phyloP scores from a whole-genome alignment of 2,113 vertebrate species.

The Coracopsis vasa region DNA sequence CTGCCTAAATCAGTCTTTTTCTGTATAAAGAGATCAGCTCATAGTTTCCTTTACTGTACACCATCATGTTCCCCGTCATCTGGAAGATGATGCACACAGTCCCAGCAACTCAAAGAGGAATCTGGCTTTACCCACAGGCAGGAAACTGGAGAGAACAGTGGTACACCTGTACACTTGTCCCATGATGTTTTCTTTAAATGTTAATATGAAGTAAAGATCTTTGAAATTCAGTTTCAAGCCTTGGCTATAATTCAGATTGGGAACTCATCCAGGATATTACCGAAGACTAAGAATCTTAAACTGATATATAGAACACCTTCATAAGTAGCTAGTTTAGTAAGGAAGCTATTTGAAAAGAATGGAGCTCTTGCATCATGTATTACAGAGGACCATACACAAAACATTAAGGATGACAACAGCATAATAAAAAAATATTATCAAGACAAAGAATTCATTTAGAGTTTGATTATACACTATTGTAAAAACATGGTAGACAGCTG shows the following conservation, averaged over 20 bases:
- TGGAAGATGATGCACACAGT: not conserved
- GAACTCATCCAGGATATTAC: not conserved
- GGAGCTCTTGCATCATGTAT: not conserved
- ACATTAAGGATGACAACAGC: not conserved
- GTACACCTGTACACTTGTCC: not conserved
- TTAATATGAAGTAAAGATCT: not conserved
- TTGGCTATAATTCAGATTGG: not conserved
- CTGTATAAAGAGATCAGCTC: not conserved
- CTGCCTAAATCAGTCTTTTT: not conserved
- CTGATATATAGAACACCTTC: not conserved
- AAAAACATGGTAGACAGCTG: constrained; percentile 9
- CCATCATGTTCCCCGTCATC: not conserved
- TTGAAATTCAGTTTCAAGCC: not conserved
- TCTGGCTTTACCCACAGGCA: not conserved
- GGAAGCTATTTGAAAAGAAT: not conserved
- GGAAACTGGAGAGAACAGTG: not conserved
- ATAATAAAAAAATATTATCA: not conserved
- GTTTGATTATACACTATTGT: not conserved
- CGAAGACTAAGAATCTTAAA: not conserved
- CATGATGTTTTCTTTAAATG: not conserved
- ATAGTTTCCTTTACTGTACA: not conserved
- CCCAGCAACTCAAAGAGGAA: not conserved
- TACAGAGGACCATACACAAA: not conserved
- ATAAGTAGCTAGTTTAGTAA: not conserved
- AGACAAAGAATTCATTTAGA: constrained; percentile 15